Evolutionary conservation across 2,797 vertebrate genomes (phyloP).

Genomic region (Sebastes glaucus): DNA sequence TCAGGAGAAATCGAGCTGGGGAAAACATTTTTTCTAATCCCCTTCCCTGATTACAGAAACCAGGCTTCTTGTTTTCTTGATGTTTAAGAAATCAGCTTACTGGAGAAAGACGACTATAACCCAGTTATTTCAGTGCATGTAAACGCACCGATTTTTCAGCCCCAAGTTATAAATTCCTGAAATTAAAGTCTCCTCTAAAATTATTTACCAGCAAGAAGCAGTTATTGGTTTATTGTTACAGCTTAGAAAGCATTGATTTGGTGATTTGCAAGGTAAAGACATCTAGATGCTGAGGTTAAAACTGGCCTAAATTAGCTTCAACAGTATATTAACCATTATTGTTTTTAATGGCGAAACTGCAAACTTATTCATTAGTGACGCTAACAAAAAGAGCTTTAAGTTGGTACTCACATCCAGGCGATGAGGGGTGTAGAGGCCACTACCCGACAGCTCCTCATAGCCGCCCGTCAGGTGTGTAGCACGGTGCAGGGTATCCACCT

Average conservation of each 20-base stretch:
- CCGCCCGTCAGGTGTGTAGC: conserved; percentile 91
- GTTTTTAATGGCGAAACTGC: neutral
- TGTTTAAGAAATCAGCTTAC: too few relatives aligned
- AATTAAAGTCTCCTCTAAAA: neutral
- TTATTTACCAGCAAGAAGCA: neutral
- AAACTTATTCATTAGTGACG: neutral
- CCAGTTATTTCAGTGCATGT: neutral
- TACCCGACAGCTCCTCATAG: conserved; percentile 89
- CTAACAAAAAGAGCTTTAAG: neutral
- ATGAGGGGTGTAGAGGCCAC: conserved; percentile 87
- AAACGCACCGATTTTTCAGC: neutral
- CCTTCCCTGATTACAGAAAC: too few relatives aligned
- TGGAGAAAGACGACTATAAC: neutral
- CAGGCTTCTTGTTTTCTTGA: too few relatives aligned
- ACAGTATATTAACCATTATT: neutral
- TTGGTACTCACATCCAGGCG: conserved; percentile 85
- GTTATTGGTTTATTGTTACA: neutral
- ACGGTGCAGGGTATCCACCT: conserved; percentile 93
- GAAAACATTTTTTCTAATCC: too few relatives aligned
- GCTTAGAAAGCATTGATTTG: neutral
- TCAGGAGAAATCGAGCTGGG: rapidly evolving
- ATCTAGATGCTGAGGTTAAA: neutral
- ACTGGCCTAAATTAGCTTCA: neutral
- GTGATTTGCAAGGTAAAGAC: neutral
- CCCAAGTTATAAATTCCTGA: neutral